Evolutionary conservation across 35 echinoderm and acorn worm genomes (phyloP), one percentile per base, ranked within the genome.

Genomic region (Amphiura filiformis): DNA sequence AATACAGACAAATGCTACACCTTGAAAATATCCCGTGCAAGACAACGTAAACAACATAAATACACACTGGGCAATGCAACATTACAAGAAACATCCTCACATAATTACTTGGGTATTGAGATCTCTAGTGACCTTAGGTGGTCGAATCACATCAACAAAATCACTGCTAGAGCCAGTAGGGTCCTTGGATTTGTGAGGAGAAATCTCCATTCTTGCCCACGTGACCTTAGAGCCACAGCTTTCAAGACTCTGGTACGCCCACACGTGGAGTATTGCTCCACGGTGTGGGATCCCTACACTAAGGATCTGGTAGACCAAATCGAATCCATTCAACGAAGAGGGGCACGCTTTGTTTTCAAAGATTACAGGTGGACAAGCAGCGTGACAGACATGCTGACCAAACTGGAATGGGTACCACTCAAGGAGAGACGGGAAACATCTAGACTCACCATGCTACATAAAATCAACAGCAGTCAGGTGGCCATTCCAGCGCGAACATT

Each of bases 131-230:
- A 39, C 38, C 78, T 80, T 23, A 11, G 26, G 28, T 70, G 61
- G 61, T 15, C 28, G 26, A 70, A 70, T 70, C 61, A 70, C 26
- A 30, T 70, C 61, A 70, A 70, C 28, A 30, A 18, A 18, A 70
- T 70, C 61, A 70, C 61, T 13, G 61, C 61, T 15, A 80, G 35
- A 36, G 78, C 78, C 17, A 80, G 31, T 26, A 80, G 78, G 78
- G 34, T 39, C 35, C 78, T 80, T 80, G 78, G 78, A 35, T 80
- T 80, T 80, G 78, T 80, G 4, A 34, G 78, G 31, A 80, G 78
- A 39, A 80, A 80, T 39, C 34, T 80, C 1, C 78, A 80, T n/a
- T 80, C 78, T 11, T 80, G 28, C 38, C 78, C 78, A 32, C 12
- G 17, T 23, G 38, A 80, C 35, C 14, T 80, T 2, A 80, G 38